Base-by-base conservation (phyloP, 2,888 invertebrate species). In the Hypomecis atomaria region DNA sequence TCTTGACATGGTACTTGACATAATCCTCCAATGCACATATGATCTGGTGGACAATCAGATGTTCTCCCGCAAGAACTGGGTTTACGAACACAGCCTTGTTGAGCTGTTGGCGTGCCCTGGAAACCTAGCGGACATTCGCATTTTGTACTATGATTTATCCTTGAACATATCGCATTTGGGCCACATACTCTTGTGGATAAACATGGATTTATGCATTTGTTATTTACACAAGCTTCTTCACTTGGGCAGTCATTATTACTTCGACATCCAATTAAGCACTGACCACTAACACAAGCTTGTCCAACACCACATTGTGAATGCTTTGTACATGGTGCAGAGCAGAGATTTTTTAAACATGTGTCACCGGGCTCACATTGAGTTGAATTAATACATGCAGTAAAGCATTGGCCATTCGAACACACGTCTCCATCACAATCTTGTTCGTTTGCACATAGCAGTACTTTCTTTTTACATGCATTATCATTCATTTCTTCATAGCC, bases 91-190 rank as follows among this genome's bases (percentile, higher is more conserved):
- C 98, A 98, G 5, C 98, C 98, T 87, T 98, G 97, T 82, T 98
- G 96, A 0, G 98, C 96, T 11, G 96, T 96, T 11, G 98, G 97
- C 79, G 96, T 97, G 0, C 97, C 97, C 84, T 96, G 96, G 81
- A 98, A 98, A 40, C 97, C 97, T 56, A 94, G 92, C 0, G 97
- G 97, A 78, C 98, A 98, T 67, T 94, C 94, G 82, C 98, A 98
- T 57, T 94, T 94, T 0, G 96, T 96, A 50, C 94, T 94, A 78
- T 98, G 97, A 79, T 96, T 94, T 38, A 94, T 88, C 82, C 95
- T 95, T 55, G 94, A 94, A 83, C 98, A 98, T 36, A 96, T 92
- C 0, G 97, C 96, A 83, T 98, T 98, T 0, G 97, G 95, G 7
- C 98, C 98, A 79, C 98, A 97, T 9, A 96, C 94, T 70, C 95